phyloP scores from a whole-genome alignment of 2,113 vertebrate genomes.

The Thamnaconus septentrionalis region DNA sequence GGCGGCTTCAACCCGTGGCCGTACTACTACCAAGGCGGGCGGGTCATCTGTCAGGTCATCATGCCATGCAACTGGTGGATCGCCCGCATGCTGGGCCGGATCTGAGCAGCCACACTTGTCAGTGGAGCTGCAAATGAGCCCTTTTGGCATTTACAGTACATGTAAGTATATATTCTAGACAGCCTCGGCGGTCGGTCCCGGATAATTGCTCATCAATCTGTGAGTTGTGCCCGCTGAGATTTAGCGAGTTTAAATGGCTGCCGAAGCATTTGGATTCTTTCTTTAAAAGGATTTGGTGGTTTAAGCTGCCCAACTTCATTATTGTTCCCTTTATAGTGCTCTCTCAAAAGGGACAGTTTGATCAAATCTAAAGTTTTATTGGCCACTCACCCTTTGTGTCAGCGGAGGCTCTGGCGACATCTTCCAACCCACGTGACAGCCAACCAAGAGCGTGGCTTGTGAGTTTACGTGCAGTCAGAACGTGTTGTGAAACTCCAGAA shows the following conservation, averaged over 20 bases:
- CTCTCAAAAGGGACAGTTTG: too few relatives aligned
- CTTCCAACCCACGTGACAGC: too few relatives aligned
- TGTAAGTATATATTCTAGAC: slow-evolving; percentile 33
- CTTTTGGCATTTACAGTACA: not conserved
- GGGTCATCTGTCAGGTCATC: slow-evolving; percentile 91
- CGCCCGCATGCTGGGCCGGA: slow-evolving; percentile 90
- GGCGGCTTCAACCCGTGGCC: slow-evolving; percentile 91
- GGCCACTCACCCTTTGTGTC: not conserved
- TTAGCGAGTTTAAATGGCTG: slow-evolving; percentile 38
- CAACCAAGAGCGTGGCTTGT: too few relatives aligned
- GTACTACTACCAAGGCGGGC: slow-evolving; percentile 93
- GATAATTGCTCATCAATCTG: slow-evolving; percentile 41
- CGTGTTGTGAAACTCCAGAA: too few relatives aligned
- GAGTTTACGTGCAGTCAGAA: too few relatives aligned
- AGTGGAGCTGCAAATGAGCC: slow-evolving; percentile 16
- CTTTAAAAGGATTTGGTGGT: slow-evolving; percentile 23
- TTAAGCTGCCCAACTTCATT: slow-evolving; percentile 1
- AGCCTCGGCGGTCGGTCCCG: slow-evolving; percentile 28
- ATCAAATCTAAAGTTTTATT: not conserved
- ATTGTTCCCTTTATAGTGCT: not conserved
- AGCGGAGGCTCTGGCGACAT: too few relatives aligned
- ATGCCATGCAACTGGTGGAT: slow-evolving; percentile 99
- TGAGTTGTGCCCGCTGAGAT: slow-evolving; percentile 25
- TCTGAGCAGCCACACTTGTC: slow-evolving; percentile 69
- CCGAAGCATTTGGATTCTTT: slow-evolving; percentile 11